Conservation (phyloP, 2,888 invertebrate species). For the Tenodera sinensis region DNA sequence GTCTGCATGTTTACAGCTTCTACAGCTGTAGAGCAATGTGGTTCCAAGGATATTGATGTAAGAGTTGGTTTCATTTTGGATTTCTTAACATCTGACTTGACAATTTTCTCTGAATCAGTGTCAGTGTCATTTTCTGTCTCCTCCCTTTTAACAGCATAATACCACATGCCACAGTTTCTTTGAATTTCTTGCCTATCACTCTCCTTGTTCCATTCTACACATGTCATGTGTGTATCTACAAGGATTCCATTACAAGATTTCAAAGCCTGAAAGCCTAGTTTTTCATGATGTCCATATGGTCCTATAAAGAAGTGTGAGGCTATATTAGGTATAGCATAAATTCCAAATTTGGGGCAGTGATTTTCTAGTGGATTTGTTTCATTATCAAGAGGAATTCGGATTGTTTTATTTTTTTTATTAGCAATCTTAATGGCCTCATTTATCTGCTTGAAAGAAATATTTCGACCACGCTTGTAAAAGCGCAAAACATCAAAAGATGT, state of each 20-base stretch:
- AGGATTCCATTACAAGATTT: background rate
- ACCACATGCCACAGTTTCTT: background rate
- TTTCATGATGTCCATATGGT: constrained; percentile 40
- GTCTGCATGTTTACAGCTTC: background rate
- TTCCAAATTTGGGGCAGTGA: constrained; percentile 39
- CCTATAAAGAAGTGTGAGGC: constrained; percentile 43
- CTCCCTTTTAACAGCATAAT: background rate
- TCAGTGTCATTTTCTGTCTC: background rate
- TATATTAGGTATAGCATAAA: constrained; percentile 41
- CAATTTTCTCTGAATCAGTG: background rate
- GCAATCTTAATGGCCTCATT: constrained; percentile 50
- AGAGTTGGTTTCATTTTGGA: background rate
- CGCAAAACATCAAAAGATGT: constrained; percentile 53
- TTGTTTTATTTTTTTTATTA: constrained; percentile 48
- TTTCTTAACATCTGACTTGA: background rate
- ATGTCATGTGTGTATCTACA: background rate
- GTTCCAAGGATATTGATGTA: background rate
- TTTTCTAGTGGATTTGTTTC: background rate
- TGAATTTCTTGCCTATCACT: background rate
- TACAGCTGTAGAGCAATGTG: background rate
- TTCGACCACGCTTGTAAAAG: constrained; percentile 51
- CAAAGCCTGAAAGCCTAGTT: constrained; percentile 32
- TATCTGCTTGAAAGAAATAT: constrained; percentile 53
- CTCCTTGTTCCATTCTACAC: background rate
- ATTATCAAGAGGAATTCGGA: constrained; percentile 41